phyloP scores from a whole-genome alignment of 1,140 invertebrate species.

The Ruditapes philippinarum region DNA sequence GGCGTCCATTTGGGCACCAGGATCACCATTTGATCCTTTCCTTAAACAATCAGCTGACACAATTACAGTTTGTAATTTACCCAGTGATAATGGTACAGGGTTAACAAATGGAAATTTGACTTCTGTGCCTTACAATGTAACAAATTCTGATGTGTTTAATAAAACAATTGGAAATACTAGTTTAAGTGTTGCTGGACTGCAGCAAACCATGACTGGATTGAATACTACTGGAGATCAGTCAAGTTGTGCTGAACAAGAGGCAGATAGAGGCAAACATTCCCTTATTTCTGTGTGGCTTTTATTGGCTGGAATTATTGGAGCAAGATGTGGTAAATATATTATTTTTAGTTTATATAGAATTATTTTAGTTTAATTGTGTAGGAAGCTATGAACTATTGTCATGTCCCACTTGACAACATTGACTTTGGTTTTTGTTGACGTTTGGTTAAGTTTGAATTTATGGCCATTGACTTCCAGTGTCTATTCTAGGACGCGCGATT shows the following conservation, averaged over 20 bases:
- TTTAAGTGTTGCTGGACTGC: no score
- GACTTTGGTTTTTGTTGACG: no score
- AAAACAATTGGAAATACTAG: no score
- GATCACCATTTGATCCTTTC: slow-evolving; percentile 87
- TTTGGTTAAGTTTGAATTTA: no score
- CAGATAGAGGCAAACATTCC: neutral
- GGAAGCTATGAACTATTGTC: no score
- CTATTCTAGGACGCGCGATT: no score
- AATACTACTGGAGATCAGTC: neutral
- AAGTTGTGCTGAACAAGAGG: neutral
- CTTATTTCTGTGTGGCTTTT: slow-evolving; percentile 85
- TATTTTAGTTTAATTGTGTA: no score
- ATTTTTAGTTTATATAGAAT: no score
- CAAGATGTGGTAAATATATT: slow-evolving; percentile 86
- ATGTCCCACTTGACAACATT: no score
- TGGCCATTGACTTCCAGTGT: no score
- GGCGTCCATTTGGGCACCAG: slow-evolving; percentile 88
- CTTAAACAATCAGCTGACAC: neutral
- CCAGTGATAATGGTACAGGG: neutral
- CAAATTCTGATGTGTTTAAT: neutral
- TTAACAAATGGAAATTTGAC: neutral
- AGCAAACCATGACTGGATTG: no score
- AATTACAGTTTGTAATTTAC: neutral
- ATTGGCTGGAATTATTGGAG: slow-evolving; percentile 86
- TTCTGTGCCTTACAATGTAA: neutral